A percentile compares a stretch with the other conserved stretches of the same genome.
These are phyloP conservation scores for Hystrix cristata DNA, from an alignment of 2,113 vertebrate species.

Conservation along the genomic window DNA sequence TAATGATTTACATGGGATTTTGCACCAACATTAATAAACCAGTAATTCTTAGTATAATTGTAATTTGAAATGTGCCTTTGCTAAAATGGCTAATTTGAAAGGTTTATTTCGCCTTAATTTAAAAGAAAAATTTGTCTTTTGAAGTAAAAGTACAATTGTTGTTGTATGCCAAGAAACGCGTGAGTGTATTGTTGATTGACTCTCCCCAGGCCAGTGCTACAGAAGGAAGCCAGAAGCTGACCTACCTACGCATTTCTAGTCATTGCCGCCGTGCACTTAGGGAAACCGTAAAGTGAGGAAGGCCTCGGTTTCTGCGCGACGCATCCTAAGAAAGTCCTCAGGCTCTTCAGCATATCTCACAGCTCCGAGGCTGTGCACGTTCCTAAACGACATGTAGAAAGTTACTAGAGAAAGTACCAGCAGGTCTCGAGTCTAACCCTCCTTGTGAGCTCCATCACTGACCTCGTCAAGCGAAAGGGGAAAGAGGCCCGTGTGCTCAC, in stretches of 20 bases:
- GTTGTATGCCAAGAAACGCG: neutral
- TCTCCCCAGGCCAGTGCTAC: neutral
- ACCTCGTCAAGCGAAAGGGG: neutral
- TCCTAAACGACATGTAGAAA: neutral
- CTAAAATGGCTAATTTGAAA: constrained; percentile 3
- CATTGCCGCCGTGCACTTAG: neutral
- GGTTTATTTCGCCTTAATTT: neutral
- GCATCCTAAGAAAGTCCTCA: neutral
- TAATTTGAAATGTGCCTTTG: neutral
- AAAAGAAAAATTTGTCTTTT: neutral
- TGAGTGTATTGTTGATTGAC: neutral
- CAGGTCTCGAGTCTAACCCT: neutral
- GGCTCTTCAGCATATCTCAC: neutral
- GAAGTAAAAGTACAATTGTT: neutral
- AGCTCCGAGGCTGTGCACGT: neutral
- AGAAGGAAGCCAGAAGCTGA: neutral
- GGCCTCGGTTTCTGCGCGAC: neutral
- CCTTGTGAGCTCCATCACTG: neutral
- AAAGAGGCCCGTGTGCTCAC: neutral
- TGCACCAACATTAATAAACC: neutral
- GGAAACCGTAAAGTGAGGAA: neutral
- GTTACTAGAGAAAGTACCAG: neutral
- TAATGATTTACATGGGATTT: neutral
- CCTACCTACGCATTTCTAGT: neutral
- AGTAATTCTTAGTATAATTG: constrained; percentile 18